phyloP scores from a whole-genome alignment of 2,888 invertebrate species.

The Euclidia mi region DNA sequence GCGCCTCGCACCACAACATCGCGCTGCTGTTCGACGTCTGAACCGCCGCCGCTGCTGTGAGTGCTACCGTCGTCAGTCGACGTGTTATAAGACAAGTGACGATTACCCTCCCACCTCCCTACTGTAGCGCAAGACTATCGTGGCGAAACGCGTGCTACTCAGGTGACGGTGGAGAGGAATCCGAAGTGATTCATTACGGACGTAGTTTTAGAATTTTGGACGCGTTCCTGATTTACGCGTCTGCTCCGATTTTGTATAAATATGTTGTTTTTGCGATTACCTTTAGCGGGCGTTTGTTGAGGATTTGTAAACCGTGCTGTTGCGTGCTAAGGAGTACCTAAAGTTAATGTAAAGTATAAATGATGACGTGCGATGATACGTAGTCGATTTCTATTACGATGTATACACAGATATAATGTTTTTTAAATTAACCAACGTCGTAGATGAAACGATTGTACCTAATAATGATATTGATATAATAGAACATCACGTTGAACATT shows the following conservation, averaged over 20 bases:
- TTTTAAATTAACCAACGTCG: neutral
- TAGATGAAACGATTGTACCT: neutral
- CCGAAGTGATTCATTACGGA: neutral
- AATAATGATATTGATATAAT: neutral
- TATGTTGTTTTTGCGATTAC: constrained; percentile 7
- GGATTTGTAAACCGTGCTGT: constrained; percentile 7
- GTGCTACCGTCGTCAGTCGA: constrained; percentile 9
- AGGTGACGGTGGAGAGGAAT: neutral
- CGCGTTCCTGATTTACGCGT: too few relatives aligned
- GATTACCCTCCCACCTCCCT: too few relatives aligned
- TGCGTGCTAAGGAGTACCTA: constrained; percentile 49
- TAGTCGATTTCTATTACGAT: constrained; percentile 4
- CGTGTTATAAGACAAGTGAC: too few relatives aligned
- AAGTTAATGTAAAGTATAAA: constrained; percentile 12
- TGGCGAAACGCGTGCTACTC: too few relatives aligned
- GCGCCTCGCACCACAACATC: constrained; percentile 88
- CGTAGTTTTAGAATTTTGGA: neutral
- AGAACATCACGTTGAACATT: neutral
- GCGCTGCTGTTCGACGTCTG: constrained; percentile 88
- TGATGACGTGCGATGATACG: neutral
- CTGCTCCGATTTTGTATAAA: constrained; percentile 10
- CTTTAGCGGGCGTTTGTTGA: constrained; percentile 10
- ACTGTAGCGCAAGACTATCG: too few relatives aligned
- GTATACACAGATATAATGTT: constrained; percentile 1
- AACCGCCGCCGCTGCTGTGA: constrained; percentile 27